Evolutionary conservation across 2,113 vertebrate genomes (phyloP).

Genomic region (Apodemus speciosus): DNA sequence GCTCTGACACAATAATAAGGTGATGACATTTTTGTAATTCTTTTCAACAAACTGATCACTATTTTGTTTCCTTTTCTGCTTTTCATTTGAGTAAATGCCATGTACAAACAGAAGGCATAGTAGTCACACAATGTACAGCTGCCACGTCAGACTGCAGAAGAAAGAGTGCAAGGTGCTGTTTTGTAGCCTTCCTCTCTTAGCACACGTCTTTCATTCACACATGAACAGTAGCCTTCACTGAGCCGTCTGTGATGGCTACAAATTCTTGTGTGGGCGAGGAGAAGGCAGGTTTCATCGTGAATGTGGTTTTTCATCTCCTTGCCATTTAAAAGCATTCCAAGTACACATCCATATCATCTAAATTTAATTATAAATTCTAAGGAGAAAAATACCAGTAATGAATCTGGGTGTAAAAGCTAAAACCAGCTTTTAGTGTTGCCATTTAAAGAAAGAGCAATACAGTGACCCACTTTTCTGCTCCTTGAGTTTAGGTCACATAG

Average conservation of each 20-base stretch:
- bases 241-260: background rate
- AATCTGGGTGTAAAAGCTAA: slow-evolving; percentile 52
- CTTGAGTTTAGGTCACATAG: background rate
- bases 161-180: background rate
- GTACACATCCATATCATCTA: slow-evolving; percentile 55
- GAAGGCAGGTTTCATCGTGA: background rate
- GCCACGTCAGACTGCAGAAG: background rate
- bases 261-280: slow-evolving; percentile 9
- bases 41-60: slow-evolving; percentile 26
- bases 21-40: background rate
- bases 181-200: background rate
- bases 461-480: background rate
- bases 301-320: slow-evolving; percentile 52
- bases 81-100: slow-evolving; percentile 18
- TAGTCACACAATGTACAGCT: slow-evolving; percentile 10
- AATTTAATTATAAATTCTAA: slow-evolving; percentile 57
- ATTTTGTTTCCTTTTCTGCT: slow-evolving; percentile 47
- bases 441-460: slow-evolving; percentile 54
- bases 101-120: background rate
- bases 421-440: slow-evolving; percentile 39
- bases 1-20: slow-evolving; percentile 26
- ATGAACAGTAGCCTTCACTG: background rate
- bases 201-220: slow-evolving; percentile 13
- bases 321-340: slow-evolving; percentile 56
- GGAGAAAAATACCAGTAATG: background rate